phyloP scores from a whole-genome alignment of 2,888 invertebrate species.

The Argyresthia goedartella region DNA sequence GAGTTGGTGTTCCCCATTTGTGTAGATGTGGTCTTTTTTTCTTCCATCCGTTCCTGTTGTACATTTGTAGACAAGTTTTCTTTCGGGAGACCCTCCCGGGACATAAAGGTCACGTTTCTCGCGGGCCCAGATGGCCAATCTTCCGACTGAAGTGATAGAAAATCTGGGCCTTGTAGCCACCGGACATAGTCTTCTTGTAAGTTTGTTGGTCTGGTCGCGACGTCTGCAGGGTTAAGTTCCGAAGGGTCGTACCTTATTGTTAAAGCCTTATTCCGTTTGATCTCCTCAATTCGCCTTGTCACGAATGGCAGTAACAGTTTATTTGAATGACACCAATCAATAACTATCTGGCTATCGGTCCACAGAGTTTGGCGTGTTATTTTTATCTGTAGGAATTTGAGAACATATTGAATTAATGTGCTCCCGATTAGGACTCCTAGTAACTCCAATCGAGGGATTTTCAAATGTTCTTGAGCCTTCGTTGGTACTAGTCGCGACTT shows the following conservation, averaged over 20 bases:
- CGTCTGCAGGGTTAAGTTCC: not conserved
- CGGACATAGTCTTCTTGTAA: too few species aligned
- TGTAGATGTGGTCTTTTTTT: too few species aligned
- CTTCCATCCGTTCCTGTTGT: too few species aligned
- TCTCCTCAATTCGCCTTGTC: not conserved
- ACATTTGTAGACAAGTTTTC: too few species aligned
- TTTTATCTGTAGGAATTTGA: not conserved
- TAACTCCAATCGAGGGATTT: slow-evolving; percentile 6
- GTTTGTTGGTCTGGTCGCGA: not conserved
- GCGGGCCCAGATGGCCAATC: not conserved
- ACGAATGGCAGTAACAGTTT: not conserved
- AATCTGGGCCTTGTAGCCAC: not conserved
- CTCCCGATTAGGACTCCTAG: slow-evolving; percentile 4
- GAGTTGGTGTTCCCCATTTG: too few species aligned
- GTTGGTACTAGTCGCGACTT: slow-evolving; percentile 1
- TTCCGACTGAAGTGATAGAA: not conserved
- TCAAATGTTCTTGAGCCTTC: not conserved
- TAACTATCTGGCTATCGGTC: slow-evolving; percentile 6
- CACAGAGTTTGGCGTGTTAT: not conserved
- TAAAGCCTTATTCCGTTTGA: not conserved
- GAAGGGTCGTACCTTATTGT: not conserved
- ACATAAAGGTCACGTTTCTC: not conserved
- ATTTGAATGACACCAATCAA: not conserved
- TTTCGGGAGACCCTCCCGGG: not conserved
- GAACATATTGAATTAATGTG: not conserved